Base-by-base conservation (phyloP, 1,140 invertebrate species). In the Diprion similis region DNA sequence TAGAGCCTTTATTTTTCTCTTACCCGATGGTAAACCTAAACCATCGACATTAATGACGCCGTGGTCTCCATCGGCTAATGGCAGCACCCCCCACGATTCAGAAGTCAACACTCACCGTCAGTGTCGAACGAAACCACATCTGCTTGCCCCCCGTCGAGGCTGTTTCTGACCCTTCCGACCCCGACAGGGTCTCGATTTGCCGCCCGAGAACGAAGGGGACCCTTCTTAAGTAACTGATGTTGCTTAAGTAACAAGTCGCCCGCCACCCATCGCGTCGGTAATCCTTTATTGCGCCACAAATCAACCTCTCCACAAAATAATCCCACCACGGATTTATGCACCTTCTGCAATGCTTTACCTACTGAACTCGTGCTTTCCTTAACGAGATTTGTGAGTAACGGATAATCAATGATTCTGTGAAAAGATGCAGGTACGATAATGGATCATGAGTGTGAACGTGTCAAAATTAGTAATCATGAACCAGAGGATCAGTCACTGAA, bases 111-210 rank as follows among this genome's bases (percentile, higher is more conserved):
- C 8, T 59, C 51, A 37, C 6, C 24, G 24, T 37, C 24, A 59
- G n/a, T 9, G n/a, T 17, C 51, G n/a, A 59, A 59, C 51, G 51
- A 59, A 59, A 59, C 51, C 51, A 59, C 51, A 59, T 59, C 51
- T 59, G 51, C 9, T 59, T 15, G n/a, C 51, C 51, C 51, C 51
- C 51, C 51, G 8, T 59, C 11, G 51, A 59, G 51, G 3, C 51
- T 6, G 51, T 59, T 59, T 59, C 51, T 59, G 51, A 59, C 51
- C 51, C 51, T 10, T 59, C n/a, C 51, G 51, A 59, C 51, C 51
- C 51, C n/a, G 24, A 15, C 51, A 59, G 6, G 51, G 51, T 59
- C 51, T 59, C 4, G 11, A 59, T 59, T 59, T 59, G 51, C 51
- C 51, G n/a, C 51, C 51, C 51, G n/a, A 59, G n/a, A 13, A 17